phyloP scores from a whole-genome alignment of 2,797 vertebrate species.

The Phalloptychus januarius region DNA sequence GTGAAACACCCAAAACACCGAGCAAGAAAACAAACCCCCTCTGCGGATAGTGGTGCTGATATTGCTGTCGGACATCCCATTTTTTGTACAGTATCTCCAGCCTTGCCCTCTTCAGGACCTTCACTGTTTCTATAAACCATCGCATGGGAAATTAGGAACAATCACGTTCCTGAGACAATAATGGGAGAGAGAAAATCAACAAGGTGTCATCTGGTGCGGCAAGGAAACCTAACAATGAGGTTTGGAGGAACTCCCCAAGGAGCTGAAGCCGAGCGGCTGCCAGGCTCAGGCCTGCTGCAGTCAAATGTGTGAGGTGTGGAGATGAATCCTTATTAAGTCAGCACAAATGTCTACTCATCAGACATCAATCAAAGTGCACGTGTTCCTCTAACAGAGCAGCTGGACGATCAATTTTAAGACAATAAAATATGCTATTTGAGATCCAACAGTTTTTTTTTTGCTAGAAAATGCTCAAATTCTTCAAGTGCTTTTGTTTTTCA shows the following conservation, averaged over 20 bases:
- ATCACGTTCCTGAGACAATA: slow-evolving; percentile 68
- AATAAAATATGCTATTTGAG: slow-evolving; percentile 14
- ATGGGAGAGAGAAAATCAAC: slow-evolving; percentile 68
- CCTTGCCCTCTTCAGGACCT: slow-evolving; percentile 57
- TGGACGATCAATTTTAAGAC: slow-evolving; percentile 11
- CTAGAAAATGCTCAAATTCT: neutral
- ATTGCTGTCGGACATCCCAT: neutral
- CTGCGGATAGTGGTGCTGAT: slow-evolving; percentile 33
- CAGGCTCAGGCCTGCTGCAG: slow-evolving; percentile 34
- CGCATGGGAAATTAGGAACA: slow-evolving; percentile 66
- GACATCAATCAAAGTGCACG: slow-evolving; percentile 7
- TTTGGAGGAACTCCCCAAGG: slow-evolving; percentile 66
- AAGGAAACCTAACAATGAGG: slow-evolving; percentile 74
- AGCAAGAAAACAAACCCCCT: slow-evolving; percentile 54
- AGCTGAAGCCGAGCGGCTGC: slow-evolving; percentile 46
- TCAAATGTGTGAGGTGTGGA: slow-evolving; percentile 23
- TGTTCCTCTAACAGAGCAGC: slow-evolving; percentile 19
- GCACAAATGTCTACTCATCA: slow-evolving; percentile 6
- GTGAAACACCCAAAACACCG: slow-evolving; percentile 57
- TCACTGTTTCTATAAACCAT: slow-evolving; percentile 61
- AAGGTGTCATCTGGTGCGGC: slow-evolving; percentile 72
- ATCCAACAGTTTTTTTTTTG: neutral
- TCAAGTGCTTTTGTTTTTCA: neutral
- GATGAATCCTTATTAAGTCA: slow-evolving; percentile 14
- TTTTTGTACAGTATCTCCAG: slow-evolving; percentile 40